Evolutionary conservation across 2,888 invertebrate species (phyloP).

Genomic region (Chaetogeoica ovagalla): DNA sequence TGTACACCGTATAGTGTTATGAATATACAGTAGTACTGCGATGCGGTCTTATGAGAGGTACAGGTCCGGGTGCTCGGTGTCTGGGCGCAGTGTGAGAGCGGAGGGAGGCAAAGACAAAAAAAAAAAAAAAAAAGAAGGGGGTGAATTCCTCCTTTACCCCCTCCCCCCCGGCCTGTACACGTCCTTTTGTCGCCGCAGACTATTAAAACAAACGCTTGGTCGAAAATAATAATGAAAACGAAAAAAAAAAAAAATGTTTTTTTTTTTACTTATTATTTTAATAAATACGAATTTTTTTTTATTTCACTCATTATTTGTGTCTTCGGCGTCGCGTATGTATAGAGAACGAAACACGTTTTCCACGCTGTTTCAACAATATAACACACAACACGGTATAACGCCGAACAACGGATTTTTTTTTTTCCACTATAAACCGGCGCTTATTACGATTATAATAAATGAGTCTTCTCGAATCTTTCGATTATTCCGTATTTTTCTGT

Average conservation of each 20-base stretch:
- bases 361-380: slow-evolving; percentile 19
- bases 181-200: slow-evolving; percentile 3
- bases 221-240: not conserved
- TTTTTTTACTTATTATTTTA: not conserved
- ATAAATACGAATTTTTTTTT: not conserved
- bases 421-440: too few relatives aligned
- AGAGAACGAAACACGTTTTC: not conserved
- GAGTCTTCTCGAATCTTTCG: too few relatives aligned
- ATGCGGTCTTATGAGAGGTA: too few relatives aligned
- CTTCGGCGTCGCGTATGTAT: too few relatives aligned
- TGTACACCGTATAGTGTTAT: too few relatives aligned
- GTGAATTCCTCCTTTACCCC: slow-evolving; percentile 1
- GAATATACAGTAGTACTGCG: too few relatives aligned
- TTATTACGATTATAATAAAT: too few relatives aligned
- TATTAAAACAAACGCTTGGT: not conserved
- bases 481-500: too few relatives aligned
- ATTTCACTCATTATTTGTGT: too few relatives aligned
- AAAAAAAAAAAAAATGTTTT: not conserved
- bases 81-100: too few relatives aligned
- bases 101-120: too few relatives aligned
- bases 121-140: not conserved
- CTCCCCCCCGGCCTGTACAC: not conserved
- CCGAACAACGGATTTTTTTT: too few relatives aligned
- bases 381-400: not conserved
- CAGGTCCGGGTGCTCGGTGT: not conserved